Base-by-base conservation (phyloP, 1,140 invertebrate genomes). In the Lepidurus couesii region DNA sequence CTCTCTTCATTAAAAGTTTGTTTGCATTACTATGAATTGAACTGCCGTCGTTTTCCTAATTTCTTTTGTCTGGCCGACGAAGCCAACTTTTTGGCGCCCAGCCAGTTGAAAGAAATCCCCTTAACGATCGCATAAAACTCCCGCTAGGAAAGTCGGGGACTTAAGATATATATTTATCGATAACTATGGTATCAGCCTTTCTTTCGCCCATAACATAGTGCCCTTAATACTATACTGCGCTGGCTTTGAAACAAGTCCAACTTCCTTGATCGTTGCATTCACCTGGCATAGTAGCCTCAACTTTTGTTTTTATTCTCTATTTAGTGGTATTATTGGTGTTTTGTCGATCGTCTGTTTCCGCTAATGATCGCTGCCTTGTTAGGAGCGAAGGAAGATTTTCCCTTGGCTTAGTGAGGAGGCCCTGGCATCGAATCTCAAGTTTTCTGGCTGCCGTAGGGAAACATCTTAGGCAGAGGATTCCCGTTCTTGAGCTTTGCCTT, bases 121-220 rank as follows among this genome's bases (percentile, higher is more conserved):
- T 65, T 65, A 65, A 65, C 53, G 53, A 65, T 65, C 53, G 3
- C 21, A 65, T 65, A 65, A 65, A 65, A 65, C 53, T 65, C 53
- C 16, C 53, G 53, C 53, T 65, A 65, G 21, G 45, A 65, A 65
- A 65, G 21, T 7, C 53, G 8, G 13, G 21, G 53, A 21, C 16
- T n/a, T n/a, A 65, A 21, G 53, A n/a, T 65, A 7, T 13, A 13
- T 21, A 65, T 65, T n/a, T 13, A 65, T 65, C 53, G 16, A 13
- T 65, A 65, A 65, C 53, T 65, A 65, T 65, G 53, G 53, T n/a
- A 65, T 65, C 53, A 65, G 21, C 53, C 53, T 21, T 65, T 65
- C 53, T 65, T 65, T 65, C 53, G 21, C 53, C 53, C 53, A 65
- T 65, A 65, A 16, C 53, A 4, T 21, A 65, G n/a, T 65, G 53